Evolutionary conservation across 2,888 invertebrate genomes (phyloP).

Genomic region (Steromphala cineraria): DNA sequence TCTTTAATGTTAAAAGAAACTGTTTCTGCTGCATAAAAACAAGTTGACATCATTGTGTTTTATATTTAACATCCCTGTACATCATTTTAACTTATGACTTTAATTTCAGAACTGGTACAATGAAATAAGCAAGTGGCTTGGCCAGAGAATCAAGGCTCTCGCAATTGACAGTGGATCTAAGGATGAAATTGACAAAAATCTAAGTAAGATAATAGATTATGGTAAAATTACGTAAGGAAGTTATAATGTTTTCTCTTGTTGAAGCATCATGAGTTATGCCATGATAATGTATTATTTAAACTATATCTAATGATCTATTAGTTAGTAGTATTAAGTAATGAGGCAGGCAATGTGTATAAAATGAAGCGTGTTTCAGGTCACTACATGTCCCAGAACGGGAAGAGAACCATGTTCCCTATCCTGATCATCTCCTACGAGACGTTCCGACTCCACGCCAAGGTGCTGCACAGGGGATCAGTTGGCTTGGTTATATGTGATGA

Average conservation of each 20-base stretch:
- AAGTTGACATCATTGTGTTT: neutral
- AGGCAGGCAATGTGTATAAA: too few relatives aligned
- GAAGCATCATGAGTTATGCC: too few relatives aligned
- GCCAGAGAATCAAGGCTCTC: slow-evolving; percentile 86
- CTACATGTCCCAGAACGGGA: slow-evolving; percentile 84
- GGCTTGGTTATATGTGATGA: slow-evolving; percentile 99
- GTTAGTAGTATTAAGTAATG: too few relatives aligned
- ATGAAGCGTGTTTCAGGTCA: slow-evolving; percentile 77
- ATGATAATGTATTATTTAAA: neutral
- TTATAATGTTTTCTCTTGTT: too few relatives aligned
- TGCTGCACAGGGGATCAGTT: slow-evolving; percentile 88
- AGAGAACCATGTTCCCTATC: slow-evolving; percentile 88
- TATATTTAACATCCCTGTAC: neutral
- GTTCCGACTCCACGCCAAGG: slow-evolving; percentile 93
- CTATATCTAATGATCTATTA: too few relatives aligned
- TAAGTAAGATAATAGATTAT: slow-evolving; percentile 62
- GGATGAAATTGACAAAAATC: slow-evolving; percentile 84
- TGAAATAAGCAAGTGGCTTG: slow-evolving; percentile 97
- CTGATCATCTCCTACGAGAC: slow-evolving; percentile 99
- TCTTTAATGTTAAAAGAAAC: too few relatives aligned
- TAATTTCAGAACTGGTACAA: slow-evolving; percentile 93
- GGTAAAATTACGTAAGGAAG: too few relatives aligned
- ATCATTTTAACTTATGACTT: too few relatives aligned
- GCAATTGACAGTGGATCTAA: slow-evolving; percentile 79
- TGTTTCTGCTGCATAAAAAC: too few relatives aligned